Evolutionary conservation across 2,797 vertebrate species (phyloP).

Genomic region (Lindbergichthys nudifrons): DNA sequence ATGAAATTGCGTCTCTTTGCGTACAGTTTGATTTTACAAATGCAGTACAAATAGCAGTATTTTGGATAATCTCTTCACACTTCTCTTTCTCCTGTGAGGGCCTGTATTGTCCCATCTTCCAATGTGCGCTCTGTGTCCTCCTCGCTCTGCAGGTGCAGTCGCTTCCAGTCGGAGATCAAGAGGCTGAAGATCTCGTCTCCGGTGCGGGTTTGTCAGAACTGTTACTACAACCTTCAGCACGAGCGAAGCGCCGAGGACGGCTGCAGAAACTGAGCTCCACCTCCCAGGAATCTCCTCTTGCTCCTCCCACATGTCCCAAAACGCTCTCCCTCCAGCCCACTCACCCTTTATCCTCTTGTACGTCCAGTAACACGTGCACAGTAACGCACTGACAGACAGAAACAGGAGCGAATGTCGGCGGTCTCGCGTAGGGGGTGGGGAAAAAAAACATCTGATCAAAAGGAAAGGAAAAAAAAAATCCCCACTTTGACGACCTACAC

Average conservation of each 20-base stretch:
- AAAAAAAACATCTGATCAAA: not conserved
- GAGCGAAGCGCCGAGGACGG: constrained; percentile 91
- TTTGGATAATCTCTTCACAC: no score
- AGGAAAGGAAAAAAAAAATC: constrained; percentile 5
- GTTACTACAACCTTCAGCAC: constrained; percentile 97
- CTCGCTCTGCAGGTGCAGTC: constrained; percentile 89
- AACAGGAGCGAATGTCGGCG: constrained; percentile 8
- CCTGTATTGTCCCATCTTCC: not conserved
- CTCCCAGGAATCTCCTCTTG: not conserved
- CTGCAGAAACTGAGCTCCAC: constrained; percentile 85
- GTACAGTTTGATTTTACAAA: no score
- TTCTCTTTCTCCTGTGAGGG: not conserved
- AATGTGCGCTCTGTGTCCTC: no score
- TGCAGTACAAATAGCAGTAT: no score
- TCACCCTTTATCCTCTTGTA: not conserved
- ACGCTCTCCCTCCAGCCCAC: not conserved
- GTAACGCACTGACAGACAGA: constrained; percentile 72
- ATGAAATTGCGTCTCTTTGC: no score
- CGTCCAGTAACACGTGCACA: constrained; percentile 70
- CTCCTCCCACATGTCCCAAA: constrained; percentile 22
- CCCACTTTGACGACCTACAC: constrained; percentile 44
- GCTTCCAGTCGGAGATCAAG: constrained; percentile 98
- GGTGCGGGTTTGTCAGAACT: constrained; percentile 98
- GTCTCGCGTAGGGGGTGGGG: not conserved
- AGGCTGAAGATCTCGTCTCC: constrained; percentile 98